Evolutionary conservation across 1,140 invertebrate species (phyloP), one percentile per base, ranked within the genome.

Genomic region (Meteorus sp.): DNA sequence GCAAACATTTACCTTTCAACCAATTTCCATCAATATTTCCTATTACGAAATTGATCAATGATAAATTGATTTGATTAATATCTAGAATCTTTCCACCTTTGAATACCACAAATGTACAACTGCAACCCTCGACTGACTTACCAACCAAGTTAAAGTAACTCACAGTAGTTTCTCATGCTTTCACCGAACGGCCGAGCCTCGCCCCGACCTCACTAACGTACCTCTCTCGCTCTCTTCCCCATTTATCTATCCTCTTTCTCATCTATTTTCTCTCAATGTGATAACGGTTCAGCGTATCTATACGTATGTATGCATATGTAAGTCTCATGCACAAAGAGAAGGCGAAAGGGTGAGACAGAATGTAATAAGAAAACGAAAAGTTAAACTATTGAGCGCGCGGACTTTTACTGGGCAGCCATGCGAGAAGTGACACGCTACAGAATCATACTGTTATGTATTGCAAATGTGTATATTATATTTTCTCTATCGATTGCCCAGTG

Each of bases 141-240:
- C 37, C 53, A 41, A 63, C 58, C 31, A 31, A 15, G 11, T 52
- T 55, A 61, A 62, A 59, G 65, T 48, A 62, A 70, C 59, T 61
- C 58, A 47, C 55, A 47, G 37, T 55, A 54, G 68, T 73, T 74
- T 73, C 70, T 67, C 68, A 69, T 71, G 73, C 72, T 74, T 74
- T 74, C 72, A 35, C 29, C 19, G 13, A 15, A 17, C n/a, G n/a
- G n/a, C 11, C n/a, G 39, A 47, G 35, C 56, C 56, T 59, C 56
- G 48, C 56, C 56, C 56, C 48, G 56, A 52, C 56, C 33, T 59
- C 54, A 31, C 44, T n/a, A n/a, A n/a, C n/a, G n/a, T n/a, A n/a
- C n/a, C n/a, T n/a, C n/a, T n/a, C n/a, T n/a, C n/a, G n/a, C n/a
- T n/a, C n/a, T n/a, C n/a, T n/a, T n/a, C n/a, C n/a, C n/a, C n/a